Evolutionary conservation across 2,888 invertebrate species (phyloP).

Genomic region (Carterocephalus palaemon): DNA sequence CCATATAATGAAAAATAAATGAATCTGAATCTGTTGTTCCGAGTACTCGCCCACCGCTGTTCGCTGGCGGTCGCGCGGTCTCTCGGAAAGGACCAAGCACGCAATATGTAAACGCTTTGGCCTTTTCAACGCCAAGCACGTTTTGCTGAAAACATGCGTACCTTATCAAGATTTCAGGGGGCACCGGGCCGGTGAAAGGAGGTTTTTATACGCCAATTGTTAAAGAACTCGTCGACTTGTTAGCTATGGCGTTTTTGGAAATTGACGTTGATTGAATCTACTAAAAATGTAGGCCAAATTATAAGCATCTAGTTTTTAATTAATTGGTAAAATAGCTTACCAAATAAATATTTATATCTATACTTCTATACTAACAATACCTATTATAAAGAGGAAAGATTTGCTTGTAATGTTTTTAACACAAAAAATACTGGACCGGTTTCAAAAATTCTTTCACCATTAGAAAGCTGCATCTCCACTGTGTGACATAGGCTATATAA

Average conservation of each 20-base stretch:
- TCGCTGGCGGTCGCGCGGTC: constrained; percentile 4
- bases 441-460: too few species aligned
- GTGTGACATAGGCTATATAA: too few species aligned
- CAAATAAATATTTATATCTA: too few species aligned
- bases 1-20: neutral
- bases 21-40: neutral
- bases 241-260: constrained; percentile 3
- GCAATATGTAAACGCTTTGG: constrained; percentile 19
- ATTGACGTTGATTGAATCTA: too few species aligned
- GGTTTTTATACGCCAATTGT: constrained; percentile 16
- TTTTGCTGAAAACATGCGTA: constrained; percentile 22
- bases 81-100: neutral
- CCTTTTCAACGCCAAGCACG: constrained; percentile 17
- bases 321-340: too few species aligned
- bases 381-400: too few species aligned
- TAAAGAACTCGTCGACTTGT: constrained; percentile 18
- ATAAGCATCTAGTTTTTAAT: too few species aligned
- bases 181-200: constrained; percentile 18
- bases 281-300: too few species aligned
- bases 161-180: constrained; percentile 19
- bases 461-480: too few species aligned
- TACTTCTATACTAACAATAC: too few species aligned
- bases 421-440: too few species aligned
- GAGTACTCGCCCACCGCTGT: neutral
- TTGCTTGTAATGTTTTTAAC: too few species aligned